These are phyloP conservation scores for Silurus lanzhouensis DNA, from an alignment of 2,797 vertebrate genomes.

Conservation along the genomic window DNA sequence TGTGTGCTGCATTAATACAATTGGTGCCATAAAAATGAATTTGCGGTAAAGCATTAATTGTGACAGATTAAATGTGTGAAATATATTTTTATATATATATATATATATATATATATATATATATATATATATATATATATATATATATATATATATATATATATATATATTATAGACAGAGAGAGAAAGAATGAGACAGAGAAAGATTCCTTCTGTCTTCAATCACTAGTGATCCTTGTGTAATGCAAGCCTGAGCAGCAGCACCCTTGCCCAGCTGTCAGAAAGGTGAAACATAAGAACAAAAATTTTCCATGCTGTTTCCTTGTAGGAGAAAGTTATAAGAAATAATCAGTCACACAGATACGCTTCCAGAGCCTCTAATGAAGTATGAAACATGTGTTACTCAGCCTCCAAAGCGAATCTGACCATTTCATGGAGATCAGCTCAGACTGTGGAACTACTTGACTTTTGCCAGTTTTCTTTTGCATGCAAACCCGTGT, in stretches of 20 bases:
- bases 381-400: slow-evolving; percentile 15
- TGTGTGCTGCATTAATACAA: no score
- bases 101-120: no score
- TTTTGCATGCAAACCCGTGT: slow-evolving; percentile 33
- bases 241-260: background rate
- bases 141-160: no score
- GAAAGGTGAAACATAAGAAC: slow-evolving; percentile 23
- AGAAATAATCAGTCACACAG: slow-evolving; percentile 12
- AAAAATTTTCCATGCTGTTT: slow-evolving; percentile 6
- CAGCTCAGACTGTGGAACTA: background rate
- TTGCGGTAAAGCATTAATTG: no score
- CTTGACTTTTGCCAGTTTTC: slow-evolving; percentile 42
- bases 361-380: background rate
- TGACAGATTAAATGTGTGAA: no score
- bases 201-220: background rate
- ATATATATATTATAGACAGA: no score
- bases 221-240: slow-evolving; percentile 20
- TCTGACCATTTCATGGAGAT: slow-evolving; percentile 20
- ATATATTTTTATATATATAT: no score
- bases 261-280: slow-evolving; percentile 11
- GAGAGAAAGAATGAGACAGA: background rate
- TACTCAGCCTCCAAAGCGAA: slow-evolving; percentile 18
- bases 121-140: no score
- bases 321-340: slow-evolving; percentile 10
- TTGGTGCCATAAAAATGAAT: no score